Conservation (phyloP, 2,888 invertebrate genomes). For the Augiades crinisus region DNA sequence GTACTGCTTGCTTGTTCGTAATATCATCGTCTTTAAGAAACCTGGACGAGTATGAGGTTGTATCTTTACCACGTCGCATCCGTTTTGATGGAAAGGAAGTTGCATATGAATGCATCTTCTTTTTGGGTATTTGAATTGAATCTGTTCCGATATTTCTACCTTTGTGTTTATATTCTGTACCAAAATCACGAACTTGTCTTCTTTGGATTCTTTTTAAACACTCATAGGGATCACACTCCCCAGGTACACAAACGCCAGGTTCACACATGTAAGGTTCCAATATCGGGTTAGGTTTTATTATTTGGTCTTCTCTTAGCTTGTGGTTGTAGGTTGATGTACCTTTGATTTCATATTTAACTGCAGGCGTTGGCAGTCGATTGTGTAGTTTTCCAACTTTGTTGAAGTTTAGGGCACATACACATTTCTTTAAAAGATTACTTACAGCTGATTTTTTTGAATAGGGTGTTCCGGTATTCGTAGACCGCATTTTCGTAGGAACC, state of each 20-base stretch:
- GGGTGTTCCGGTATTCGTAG: background rate
- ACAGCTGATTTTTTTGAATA: background rate
- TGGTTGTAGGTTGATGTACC: background rate
- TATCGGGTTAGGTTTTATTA: constrained; percentile 11
- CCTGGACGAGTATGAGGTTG: background rate
- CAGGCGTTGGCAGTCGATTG: background rate
- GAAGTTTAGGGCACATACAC: constrained; percentile 31
- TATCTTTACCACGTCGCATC: background rate
- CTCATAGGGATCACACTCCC: constrained; percentile 36
- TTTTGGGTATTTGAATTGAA: constrained; percentile 1
- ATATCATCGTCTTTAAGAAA: background rate
- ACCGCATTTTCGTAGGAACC: background rate
- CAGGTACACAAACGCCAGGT: constrained; percentile 34
- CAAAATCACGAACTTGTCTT: constrained; percentile 9
- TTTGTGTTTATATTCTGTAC: background rate
- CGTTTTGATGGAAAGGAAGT: background rate
- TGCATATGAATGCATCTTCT: background rate
- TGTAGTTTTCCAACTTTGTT: constrained; percentile 31
- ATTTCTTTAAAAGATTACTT: constrained; percentile 1
- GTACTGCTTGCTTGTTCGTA: constrained; percentile 28
- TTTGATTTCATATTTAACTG: constrained; percentile 4
- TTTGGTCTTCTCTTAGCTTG: background rate
- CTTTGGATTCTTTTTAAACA: constrained; percentile 35
- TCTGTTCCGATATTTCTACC: constrained; percentile 6
- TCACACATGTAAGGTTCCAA: constrained; percentile 36